Percentiles rank a stretch among this genome's conserved stretches.
phyloP scores from a whole-genome alignment of 1,140 invertebrate species.

The Steinernema feltiae region DNA sequence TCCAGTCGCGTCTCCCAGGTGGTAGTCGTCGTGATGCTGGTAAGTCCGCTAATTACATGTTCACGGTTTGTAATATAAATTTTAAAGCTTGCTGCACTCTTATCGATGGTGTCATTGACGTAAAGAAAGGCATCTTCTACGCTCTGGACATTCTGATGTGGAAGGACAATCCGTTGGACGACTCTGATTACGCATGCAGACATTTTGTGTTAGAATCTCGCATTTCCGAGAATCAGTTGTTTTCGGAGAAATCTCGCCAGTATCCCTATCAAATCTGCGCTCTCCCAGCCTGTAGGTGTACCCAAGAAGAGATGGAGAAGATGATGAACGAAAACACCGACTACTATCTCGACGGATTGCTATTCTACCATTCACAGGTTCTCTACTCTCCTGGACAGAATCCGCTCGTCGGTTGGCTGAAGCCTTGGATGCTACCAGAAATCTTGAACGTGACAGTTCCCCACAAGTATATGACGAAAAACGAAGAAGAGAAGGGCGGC shows the following conservation, averaged over 20 bases:
- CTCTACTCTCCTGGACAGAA: conserved; percentile 73
- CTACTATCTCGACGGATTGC: conserved; percentile 67
- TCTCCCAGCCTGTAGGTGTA: conserved; percentile 61
- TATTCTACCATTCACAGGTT: conserved; percentile 74
- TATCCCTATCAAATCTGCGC: conserved; percentile 61
- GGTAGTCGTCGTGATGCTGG: conserved; percentile 60
- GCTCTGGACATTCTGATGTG: conserved; percentile 76
- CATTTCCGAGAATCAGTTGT: conserved; percentile 16
- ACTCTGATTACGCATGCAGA: conserved; percentile 44
- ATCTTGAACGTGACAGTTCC: conserved; percentile 65
- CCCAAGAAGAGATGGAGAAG: conserved; percentile 46
- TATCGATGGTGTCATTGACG: conserved; percentile 74
- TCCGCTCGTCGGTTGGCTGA: conserved; percentile 80
- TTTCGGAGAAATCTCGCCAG: background rate
- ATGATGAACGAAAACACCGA: conserved; percentile 18
- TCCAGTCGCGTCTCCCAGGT: conserved; percentile 70
- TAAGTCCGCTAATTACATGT: too few relatives aligned
- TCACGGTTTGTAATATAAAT: conserved; percentile 22
- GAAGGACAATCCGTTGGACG: conserved; percentile 77
- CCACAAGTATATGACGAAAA: conserved; percentile 30
- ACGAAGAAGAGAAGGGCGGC: background rate
- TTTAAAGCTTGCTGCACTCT: conserved; percentile 59
- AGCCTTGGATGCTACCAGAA: conserved; percentile 77
- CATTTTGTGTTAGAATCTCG: conserved; percentile 25
- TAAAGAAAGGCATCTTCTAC: conserved; percentile 65